A percentile compares a stretch with the other conserved stretches of the same genome.
Conservation (phyloP, 2,113 vertebrate species). For the Chloropsis cyanopogon region DNA sequence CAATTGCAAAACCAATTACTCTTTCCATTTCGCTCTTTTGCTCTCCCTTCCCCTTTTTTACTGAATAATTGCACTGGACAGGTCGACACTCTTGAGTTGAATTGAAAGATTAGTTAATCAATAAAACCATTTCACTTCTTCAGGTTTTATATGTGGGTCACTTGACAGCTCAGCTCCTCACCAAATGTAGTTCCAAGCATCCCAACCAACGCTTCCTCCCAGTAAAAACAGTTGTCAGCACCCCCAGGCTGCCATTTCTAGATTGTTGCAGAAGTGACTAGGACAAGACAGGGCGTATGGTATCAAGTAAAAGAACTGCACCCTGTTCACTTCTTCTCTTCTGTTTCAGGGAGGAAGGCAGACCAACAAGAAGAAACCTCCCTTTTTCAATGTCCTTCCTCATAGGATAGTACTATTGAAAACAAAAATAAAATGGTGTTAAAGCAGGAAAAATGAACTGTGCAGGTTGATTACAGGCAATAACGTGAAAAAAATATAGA, state of each 20-base stretch:
- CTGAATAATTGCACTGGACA: neutral
- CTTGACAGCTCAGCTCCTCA: neutral
- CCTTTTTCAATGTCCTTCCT: neutral
- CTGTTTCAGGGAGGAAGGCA: neutral
- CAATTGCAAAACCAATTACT: neutral
- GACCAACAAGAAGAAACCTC: neutral
- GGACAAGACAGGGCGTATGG: neutral
- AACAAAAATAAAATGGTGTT: neutral
- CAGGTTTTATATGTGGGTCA: neutral
- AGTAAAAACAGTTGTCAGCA: neutral
- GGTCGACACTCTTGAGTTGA: neutral
- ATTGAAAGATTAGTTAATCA: neutral
- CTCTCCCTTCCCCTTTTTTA: neutral
- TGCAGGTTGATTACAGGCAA: neutral
- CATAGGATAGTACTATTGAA: neutral
- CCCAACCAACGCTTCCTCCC: neutral
- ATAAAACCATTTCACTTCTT: neutral
- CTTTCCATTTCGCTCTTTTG: neutral
- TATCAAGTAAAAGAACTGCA: neutral
- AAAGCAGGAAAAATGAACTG: neutral
- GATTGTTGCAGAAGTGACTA: neutral
- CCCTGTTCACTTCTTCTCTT: neutral
- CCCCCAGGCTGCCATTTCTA: neutral
- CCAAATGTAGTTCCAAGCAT: neutral
- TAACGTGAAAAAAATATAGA: neutral